Evolutionary conservation across 23 tunicate genomes (phyloP), one percentile per base, ranked within the genome.

Genomic region (Trididemnum clinides): DNA sequence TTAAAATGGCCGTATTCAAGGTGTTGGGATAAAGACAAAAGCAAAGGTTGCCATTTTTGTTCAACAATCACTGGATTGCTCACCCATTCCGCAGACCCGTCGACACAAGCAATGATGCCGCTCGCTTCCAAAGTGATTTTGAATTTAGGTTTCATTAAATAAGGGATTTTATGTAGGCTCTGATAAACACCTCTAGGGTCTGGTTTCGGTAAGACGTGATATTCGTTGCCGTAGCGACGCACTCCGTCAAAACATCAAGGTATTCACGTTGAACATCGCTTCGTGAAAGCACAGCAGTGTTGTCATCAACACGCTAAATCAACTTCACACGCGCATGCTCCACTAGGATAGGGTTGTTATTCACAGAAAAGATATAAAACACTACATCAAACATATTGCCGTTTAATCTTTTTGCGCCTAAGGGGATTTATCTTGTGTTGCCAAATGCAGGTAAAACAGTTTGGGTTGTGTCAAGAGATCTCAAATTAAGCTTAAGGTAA

Each of bases 1-100:
- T 23, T 57, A 62, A 6, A 33, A 81, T 81, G 5, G 5, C 73
- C 1, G 30, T 74, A 62, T 81, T 81, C 6, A 81, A 34, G 19
- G 85, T 50, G 51, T 81, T 81, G 7, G 85, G 85, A 63, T 81
- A 73, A 62, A 81, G 54, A 33, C 85, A 62, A 33, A 81, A 21
- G 25, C 87, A 63, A 7, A 39, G 44, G 39, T 25, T 21, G 12
- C 35, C 39, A 36, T 66, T 72, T 57, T 84, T 72, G n/a, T 36
- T 73, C 58, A 1, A 85, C 73, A 33, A 85, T 33, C 21, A 73
- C 73, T 25, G 75, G 71, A 71, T 71, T 65, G 58, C 33, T 71
- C 5, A 84, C 80, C 88, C 88, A 85, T 1, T 39, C 64, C 12
- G 82, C 75, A 10, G 89, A 82, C 31, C 27, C 23, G 27, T 85